These are phyloP conservation scores for Epicauta chinensis DNA, from an alignment of 1,140 invertebrate genomes.

Conservation along the genomic window DNA sequence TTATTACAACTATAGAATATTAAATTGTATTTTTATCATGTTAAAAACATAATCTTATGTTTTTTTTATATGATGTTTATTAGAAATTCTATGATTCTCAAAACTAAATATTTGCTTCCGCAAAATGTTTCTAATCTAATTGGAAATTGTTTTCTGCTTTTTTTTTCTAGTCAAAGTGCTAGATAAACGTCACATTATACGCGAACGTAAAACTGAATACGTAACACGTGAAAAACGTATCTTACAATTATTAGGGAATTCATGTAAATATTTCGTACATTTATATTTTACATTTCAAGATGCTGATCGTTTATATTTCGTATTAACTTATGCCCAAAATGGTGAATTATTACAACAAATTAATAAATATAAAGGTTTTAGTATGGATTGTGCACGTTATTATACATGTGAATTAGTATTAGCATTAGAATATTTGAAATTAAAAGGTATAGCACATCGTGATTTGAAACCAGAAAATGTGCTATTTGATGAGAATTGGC, in stretches of 20 bases:
- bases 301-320: constrained; percentile 88
- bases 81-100: too few species aligned
- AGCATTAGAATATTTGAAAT: constrained; percentile 89
- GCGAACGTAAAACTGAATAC: constrained; percentile 89
- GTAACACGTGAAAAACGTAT: constrained; percentile 91
- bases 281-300: constrained; percentile 98
- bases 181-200: constrained; percentile 86
- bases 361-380: constrained; percentile 85
- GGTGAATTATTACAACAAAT: constrained; percentile 91
- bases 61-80: too few species aligned
- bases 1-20: too few species aligned
- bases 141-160: too few species aligned
- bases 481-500: constrained; percentile 87
- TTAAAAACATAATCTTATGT: too few species aligned
- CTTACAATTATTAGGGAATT: constrained; percentile 65
- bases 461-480: constrained; percentile 90
- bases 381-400: constrained; percentile 82
- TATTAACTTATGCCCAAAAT: constrained; percentile 90
- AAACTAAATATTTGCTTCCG: too few species aligned
- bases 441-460: constrained; percentile 86
- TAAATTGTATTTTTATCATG: too few species aligned
- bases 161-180: constrained; percentile 86
- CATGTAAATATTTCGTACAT: constrained; percentile 81
- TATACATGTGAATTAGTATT: constrained; percentile 90
- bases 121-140: too few species aligned